Percentiles rank a stretch among this genome's conserved stretches.
Evolutionary conservation across 2,888 invertebrate genomes (phyloP).

Genomic region (Synergus japonicus): DNA sequence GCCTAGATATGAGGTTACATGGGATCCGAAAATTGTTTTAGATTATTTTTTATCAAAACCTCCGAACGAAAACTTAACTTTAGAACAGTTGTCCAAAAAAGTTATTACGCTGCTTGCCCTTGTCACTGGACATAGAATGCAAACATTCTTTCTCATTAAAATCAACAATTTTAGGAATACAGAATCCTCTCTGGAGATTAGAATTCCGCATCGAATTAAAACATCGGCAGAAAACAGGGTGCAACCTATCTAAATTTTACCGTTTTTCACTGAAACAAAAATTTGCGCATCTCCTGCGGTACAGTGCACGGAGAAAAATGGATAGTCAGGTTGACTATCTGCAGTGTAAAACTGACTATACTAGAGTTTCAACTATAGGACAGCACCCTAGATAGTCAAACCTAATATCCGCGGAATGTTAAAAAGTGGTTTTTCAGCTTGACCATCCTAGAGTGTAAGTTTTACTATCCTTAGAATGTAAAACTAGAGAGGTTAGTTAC

Average conservation of each 20-base stretch:
- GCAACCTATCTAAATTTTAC: conserved; percentile 47
- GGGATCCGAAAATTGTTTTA: conserved; percentile 48
- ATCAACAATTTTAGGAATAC: conserved; percentile 45
- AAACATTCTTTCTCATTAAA: conserved; percentile 48
- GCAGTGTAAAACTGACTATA: no score
- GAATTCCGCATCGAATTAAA: conserved; percentile 49
- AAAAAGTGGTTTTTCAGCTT: no score
- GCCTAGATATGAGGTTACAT: conserved; percentile 45
- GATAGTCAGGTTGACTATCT: no score
- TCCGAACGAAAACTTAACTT: conserved; percentile 44
- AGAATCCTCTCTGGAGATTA: conserved; percentile 44
- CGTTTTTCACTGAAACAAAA: no score
- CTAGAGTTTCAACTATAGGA: no score
- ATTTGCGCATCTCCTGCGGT: no score
- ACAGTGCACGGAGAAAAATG: no score
- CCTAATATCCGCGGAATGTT: no score
- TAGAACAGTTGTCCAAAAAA: conserved; percentile 50
- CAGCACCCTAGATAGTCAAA: no score
- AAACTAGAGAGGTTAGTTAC: no score
- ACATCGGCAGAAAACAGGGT: conserved; percentile 43
- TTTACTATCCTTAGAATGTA: no score
- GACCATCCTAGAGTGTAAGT: no score
- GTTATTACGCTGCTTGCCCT: conserved; percentile 52
- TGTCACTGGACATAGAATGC: conserved; percentile 55
- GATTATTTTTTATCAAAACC: conserved; percentile 49